These are phyloP conservation scores for Ernsta delagoae DNA, from an alignment of 2,888 invertebrate genomes.

Conservation along the genomic window DNA sequence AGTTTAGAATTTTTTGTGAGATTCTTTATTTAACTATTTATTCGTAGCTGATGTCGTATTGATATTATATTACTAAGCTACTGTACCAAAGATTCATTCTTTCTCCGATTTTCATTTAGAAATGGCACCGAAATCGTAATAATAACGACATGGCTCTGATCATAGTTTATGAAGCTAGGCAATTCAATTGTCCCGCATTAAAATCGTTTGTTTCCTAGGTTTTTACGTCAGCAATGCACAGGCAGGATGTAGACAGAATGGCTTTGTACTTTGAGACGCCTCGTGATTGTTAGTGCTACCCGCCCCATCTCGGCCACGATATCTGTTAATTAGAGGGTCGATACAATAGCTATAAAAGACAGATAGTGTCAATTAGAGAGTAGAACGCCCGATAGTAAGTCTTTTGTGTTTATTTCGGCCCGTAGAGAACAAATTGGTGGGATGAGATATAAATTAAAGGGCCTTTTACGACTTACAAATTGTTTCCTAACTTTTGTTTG, in stretches of 20 bases:
- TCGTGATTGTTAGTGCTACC: conserved; percentile 58
- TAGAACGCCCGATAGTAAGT: conserved; percentile 45
- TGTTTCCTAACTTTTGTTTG: conserved; percentile 49
- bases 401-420: conserved; percentile 58
- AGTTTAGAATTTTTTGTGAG: not conserved
- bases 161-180: too few relatives aligned
- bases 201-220: not conserved
- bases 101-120: too few relatives aligned
- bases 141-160: too few relatives aligned
- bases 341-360: conserved; percentile 64
- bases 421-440: conserved; percentile 60
- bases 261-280: conserved; percentile 45
- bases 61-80: too few relatives aligned
- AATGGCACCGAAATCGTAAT: too few relatives aligned
- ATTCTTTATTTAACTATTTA: too few relatives aligned
- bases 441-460: conserved; percentile 57
- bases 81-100: too few relatives aligned
- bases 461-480: conserved; percentile 57
- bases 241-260: not conserved
- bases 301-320: conserved; percentile 54
- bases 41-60: too few relatives aligned
- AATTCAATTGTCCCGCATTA: too few relatives aligned
- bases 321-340: conserved; percentile 70
- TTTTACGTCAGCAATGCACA: not conserved
- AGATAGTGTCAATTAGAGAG: conserved; percentile 74